Evolutionary conservation across 1,140 invertebrate genomes (phyloP).

Genomic region (Nebria ingens): DNA sequence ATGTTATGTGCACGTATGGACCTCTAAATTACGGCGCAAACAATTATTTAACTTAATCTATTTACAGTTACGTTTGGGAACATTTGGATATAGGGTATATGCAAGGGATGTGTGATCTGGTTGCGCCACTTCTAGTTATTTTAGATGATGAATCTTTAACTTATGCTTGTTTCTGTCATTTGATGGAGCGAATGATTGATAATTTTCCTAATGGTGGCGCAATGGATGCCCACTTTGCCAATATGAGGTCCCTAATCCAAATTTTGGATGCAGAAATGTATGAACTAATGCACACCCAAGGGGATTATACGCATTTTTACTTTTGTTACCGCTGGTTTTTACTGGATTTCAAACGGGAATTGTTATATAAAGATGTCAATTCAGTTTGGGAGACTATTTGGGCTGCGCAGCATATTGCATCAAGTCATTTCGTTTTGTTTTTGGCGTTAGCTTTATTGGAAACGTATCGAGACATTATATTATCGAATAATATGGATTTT

Average conservation of each 20-base stretch:
- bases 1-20: slow-evolving; percentile 91
- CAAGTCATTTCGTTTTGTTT: slow-evolving; percentile 85
- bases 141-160: slow-evolving; percentile 87
- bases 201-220: slow-evolving; percentile 90
- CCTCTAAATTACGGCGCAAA: slow-evolving; percentile 8
- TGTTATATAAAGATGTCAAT: slow-evolving; percentile 86
- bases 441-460: slow-evolving; percentile 84
- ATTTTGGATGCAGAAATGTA: slow-evolving; percentile 90
- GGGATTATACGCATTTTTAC: slow-evolving; percentile 94
- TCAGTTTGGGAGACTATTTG: slow-evolving; percentile 93
- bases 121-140: slow-evolving; percentile 83
- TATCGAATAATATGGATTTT: slow-evolving; percentile 93
- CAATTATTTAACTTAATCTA: slow-evolving; percentile 5
- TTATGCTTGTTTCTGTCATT: slow-evolving; percentile 80
- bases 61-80: slow-evolving; percentile 80
- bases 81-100: slow-evolving; percentile 83
- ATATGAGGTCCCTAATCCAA: slow-evolving; percentile 80
- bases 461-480: slow-evolving; percentile 86
- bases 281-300: slow-evolving; percentile 87
- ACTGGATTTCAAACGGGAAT: slow-evolving; percentile 65
- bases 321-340: slow-evolving; percentile 92
- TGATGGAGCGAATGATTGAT: slow-evolving; percentile 81
- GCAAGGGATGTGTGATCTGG: slow-evolving; percentile 93
- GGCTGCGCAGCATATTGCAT: slow-evolving; percentile 80
- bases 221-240: slow-evolving; percentile 92